phyloP scores from a whole-genome alignment of 2,797 vertebrate genomes.

The Alcedo quadribrachys region DNA sequence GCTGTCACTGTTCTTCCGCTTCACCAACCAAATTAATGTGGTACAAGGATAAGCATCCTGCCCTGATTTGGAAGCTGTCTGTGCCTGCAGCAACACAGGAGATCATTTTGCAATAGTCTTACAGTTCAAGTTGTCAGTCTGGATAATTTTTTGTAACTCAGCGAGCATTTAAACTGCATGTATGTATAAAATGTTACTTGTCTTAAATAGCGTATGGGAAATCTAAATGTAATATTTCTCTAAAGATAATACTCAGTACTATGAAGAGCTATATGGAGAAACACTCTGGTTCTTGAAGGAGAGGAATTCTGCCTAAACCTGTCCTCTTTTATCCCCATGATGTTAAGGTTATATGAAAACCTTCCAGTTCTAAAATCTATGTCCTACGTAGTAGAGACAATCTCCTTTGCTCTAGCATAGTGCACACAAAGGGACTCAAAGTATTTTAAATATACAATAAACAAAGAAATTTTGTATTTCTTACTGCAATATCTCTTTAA shows the following conservation, averaged over 20 bases:
- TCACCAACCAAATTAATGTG: slow-evolving; percentile 34
- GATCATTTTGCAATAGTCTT: slow-evolving; percentile 8
- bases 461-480: not conserved
- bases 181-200: not conserved
- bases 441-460: not conserved
- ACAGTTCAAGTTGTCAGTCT: not conserved
- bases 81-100: slow-evolving; percentile 18
- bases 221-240: not conserved
- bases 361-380: not conserved
- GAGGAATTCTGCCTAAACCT: not conserved
- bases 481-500: not conserved
- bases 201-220: not conserved
- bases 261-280: not conserved
- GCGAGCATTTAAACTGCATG: not conserved
- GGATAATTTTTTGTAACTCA: not conserved
- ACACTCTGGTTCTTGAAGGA: not conserved
- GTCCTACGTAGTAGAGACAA: not conserved
- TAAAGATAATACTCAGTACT: not conserved
- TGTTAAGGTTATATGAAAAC: not conserved
- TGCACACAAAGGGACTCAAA: not conserved
- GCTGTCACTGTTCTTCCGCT: slow-evolving; percentile 24
- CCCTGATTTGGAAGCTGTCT: slow-evolving; percentile 27
- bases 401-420: not conserved
- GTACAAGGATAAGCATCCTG: slow-evolving; percentile 28
- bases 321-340: not conserved